Conservation (phyloP, 2,113 vertebrate species). For the Pomatostomus ruficeps region DNA sequence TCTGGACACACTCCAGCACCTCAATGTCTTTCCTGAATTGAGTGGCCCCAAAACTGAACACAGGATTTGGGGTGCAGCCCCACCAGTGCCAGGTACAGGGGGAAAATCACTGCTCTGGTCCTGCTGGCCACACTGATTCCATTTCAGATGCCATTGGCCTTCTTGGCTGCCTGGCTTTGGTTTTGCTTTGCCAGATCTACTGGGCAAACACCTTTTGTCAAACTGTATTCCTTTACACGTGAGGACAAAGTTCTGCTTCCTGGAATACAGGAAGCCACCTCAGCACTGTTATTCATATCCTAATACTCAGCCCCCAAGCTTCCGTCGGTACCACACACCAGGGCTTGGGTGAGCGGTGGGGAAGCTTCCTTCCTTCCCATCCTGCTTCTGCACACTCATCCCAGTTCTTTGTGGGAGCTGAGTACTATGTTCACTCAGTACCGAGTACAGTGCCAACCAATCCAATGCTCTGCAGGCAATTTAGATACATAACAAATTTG, state of each 20-base stretch:
- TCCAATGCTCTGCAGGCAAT: not conserved
- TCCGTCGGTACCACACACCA: not conserved
- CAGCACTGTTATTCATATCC: not conserved
- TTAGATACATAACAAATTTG: not conserved
- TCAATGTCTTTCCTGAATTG: not conserved
- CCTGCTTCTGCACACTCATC: not conserved
- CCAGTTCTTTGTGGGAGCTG: not conserved
- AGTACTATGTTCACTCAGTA: not conserved
- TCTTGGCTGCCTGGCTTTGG: not conserved
- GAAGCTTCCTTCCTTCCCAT: not conserved
- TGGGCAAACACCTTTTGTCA: not conserved
- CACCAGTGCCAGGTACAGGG: not conserved
- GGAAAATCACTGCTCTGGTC: not conserved
- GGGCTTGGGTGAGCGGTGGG: not conserved
- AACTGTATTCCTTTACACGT: not conserved
- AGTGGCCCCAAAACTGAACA: rapidly evolving
- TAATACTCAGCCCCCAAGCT: not conserved
- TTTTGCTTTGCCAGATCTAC: not conserved
- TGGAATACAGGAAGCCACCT: not conserved
- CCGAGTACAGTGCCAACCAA: not conserved
- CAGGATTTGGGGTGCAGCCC: not conserved
- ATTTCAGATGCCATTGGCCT: not conserved
- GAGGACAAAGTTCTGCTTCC: not conserved
- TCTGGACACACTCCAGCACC: not conserved
- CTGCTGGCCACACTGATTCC: not conserved